A percentile compares a stretch with the other conserved stretches of the same genome.
phyloP scores from a whole-genome alignment of 2,888 invertebrate species.

The Timandra comae region DNA sequence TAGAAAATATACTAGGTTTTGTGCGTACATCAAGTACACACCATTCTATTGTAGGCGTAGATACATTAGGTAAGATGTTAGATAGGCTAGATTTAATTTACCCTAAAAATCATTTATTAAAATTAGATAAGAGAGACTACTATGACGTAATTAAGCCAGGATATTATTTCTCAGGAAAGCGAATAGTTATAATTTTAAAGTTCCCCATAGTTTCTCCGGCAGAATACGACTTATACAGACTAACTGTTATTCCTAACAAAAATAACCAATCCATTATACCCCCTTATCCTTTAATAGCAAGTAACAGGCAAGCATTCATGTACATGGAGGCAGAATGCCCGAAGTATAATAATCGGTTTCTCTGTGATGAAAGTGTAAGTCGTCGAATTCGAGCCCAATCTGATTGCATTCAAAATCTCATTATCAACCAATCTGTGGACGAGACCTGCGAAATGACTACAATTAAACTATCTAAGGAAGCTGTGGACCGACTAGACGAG shows the following conservation, averaged over 20 bases:
- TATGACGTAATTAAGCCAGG: constrained; percentile 15
- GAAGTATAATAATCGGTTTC: constrained; percentile 11
- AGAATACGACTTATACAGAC: constrained; percentile 5
- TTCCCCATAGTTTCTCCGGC: constrained; percentile 5
- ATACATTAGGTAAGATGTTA: background rate
- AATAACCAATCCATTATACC: constrained; percentile 9
- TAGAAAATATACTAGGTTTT: constrained; percentile 6
- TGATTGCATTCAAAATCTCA: constrained; percentile 8
- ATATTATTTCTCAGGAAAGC: constrained; percentile 4
- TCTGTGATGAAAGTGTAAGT: constrained; percentile 13
- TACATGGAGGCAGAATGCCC: constrained; percentile 10
- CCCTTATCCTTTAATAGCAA: constrained; percentile 13
- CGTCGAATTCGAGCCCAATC: constrained; percentile 1
- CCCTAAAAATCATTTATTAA: constrained; percentile 13
- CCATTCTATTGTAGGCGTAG: constrained; percentile 3
- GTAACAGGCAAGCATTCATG: too few relatives aligned
- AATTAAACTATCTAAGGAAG: constrained; percentile 6
- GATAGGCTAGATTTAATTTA: constrained; percentile 11
- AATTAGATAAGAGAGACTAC: constrained; percentile 15
- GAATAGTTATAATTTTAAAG: constrained; percentile 3
- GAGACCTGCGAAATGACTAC: constrained; percentile 5
- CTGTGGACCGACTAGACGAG: constrained; percentile 13
- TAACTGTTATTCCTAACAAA: constrained; percentile 11
- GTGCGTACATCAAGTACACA: background rate
- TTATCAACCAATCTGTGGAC: constrained; percentile 1